Evolutionary conservation across 2,888 invertebrate genomes (phyloP), one percentile per base, ranked within the genome.

Genomic region (Epinotia nisella): DNA sequence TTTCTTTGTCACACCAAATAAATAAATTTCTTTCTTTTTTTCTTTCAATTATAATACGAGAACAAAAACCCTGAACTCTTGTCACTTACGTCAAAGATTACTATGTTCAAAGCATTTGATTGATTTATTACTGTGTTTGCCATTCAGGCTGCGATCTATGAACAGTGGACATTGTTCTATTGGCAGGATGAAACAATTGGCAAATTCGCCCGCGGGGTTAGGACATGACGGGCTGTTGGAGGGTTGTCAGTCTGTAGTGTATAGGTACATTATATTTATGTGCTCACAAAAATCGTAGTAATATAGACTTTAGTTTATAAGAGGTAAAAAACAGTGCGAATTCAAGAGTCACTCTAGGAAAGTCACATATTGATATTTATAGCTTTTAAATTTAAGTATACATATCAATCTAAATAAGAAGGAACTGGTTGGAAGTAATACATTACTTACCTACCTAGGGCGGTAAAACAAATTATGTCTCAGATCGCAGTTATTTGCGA

Each of bases 51-150:
- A 5, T n/a, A 49, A 49, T 13, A n/a, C 5, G 15, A 39, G 41
- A 39, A 53, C 45, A 24, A n/a, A 17, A 39, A 39, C 70, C 64
- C 70, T 60, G 10, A n/a, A 17, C 74, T 76, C 76, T 78, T 59
- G 24, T 76, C 51, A 76, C 79, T 85, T 83, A 56, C 2, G 70
- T 76, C 76, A 60, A 76, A 77, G 71, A 80, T 83, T 82, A 84
- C 82, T 77, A 75, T 77, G 81, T 84, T 81, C 85, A 84, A 78
- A 78, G 84, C 81, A 83, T 87, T 88, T 89, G 91, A 92, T 92
- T 91, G 92, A 92, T 92, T 91, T 90, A 92, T 87, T 86, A 85
- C 85, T 76, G 76, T 83, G 82, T 82, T 87, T 86, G 86, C 85
- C 83, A 84, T 82, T 78, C 81, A 87, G 87, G 85, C 87, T 84